Evolutionary conservation across 2,797 vertebrate genomes (phyloP).

Genomic region (Pangasius krempfi): DNA sequence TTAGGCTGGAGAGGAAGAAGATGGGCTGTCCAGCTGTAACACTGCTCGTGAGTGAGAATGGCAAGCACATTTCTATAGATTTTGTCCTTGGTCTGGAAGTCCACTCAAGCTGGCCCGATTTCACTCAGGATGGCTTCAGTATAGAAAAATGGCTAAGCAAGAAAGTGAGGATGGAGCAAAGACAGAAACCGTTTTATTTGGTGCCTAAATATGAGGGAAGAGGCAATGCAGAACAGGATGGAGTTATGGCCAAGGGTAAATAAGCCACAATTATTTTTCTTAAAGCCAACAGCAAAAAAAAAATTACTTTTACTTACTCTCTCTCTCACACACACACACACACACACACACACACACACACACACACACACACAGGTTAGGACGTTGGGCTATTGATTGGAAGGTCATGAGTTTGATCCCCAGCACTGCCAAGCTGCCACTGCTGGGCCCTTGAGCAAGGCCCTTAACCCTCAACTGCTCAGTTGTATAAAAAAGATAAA

Average conservation of each 20-base stretch:
- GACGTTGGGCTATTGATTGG: no score
- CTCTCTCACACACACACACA: no score
- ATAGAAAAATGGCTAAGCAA: constrained; percentile 79
- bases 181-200: constrained; percentile 67
- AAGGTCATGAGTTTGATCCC: no score
- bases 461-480: no score
- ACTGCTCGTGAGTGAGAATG: constrained; percentile 63
- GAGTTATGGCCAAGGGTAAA: constrained; percentile 65
- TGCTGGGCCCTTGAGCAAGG: no score
- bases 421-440: no score
- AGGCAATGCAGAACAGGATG: constrained; percentile 58
- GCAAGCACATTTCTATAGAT: constrained; percentile 79
- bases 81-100: constrained; percentile 80
- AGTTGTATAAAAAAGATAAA: no score
- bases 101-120: constrained; percentile 71
- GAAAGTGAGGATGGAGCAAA: constrained; percentile 68
- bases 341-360: no score
- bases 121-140: constrained; percentile 71
- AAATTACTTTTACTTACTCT: no score
- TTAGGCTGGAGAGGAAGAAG: constrained; percentile 68
- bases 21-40: constrained; percentile 84
- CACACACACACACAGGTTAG: no score
- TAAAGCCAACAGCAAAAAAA: neutral
- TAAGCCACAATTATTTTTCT: neutral
- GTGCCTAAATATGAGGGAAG: constrained; percentile 83